Percentiles rank a stretch among this genome's conserved stretches.
phyloP scores from a whole-genome alignment of 2,888 invertebrate genomes.

The Leptopilina myrica region DNA sequence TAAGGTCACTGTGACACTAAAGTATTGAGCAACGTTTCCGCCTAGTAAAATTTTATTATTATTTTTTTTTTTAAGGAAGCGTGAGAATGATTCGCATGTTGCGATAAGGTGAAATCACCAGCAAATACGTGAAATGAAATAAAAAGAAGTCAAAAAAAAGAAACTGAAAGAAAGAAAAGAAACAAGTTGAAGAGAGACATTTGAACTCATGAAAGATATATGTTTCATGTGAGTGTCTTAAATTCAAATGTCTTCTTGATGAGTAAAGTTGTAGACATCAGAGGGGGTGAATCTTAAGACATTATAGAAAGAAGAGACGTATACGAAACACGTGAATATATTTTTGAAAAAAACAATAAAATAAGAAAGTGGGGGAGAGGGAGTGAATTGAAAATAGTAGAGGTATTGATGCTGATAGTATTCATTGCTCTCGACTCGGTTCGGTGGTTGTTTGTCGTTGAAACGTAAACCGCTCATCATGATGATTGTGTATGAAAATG shows the following conservation, averaged over 20 bases:
- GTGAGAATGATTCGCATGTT: constrained; percentile 38
- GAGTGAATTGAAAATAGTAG: constrained; percentile 49
- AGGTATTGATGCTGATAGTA: constrained; percentile 56
- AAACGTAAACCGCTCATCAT: constrained; percentile 63
- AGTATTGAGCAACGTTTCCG: not conserved
- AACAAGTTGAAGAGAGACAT: constrained; percentile 50
- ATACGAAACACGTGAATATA: constrained; percentile 37
- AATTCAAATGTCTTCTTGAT: not conserved
- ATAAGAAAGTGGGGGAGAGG: constrained; percentile 39
- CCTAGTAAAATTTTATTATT: constrained; percentile 4
- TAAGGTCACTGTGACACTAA: constrained; percentile 6
- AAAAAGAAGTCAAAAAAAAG: constrained; percentile 44
- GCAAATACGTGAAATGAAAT: constrained; percentile 22
- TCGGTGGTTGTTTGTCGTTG: constrained; percentile 69
- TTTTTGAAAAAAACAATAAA: constrained; percentile 43
- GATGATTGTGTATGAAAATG: constrained; percentile 68
- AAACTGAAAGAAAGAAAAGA: constrained; percentile 36
- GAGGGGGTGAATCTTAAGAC: no score
- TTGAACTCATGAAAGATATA: constrained; percentile 37
- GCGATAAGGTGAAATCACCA: constrained; percentile 33
- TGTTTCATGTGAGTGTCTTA: constrained; percentile 22
- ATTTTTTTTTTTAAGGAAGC: not conserved
- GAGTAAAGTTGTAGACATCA: no score
- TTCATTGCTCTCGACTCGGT: constrained; percentile 64
- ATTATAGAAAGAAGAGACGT: no score